Evolutionary conservation across 2,113 vertebrate species (phyloP).

Genomic region (Brienomyrus longianalis): DNA sequence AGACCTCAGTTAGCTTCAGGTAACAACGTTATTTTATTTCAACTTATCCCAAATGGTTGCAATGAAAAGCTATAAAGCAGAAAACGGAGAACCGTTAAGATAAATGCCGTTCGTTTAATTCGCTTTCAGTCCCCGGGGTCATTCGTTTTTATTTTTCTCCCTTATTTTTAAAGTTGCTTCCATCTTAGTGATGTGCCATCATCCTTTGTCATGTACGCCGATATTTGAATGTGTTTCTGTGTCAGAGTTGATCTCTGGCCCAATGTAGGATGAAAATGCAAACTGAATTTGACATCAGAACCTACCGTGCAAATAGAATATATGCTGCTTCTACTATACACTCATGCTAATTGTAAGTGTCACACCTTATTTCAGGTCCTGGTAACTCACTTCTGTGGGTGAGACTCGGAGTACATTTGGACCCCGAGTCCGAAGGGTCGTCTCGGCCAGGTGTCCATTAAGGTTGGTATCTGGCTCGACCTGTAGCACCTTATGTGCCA

Average conservation of each 20-base stretch:
- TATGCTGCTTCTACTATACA: not conserved
- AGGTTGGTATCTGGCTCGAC: not conserved
- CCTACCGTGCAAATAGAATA: not conserved
- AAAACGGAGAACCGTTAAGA: not conserved
- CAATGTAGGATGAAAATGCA: not conserved
- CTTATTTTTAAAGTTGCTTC: constrained; percentile 19
- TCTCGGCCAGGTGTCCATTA: not conserved
- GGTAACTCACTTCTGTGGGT: not conserved
- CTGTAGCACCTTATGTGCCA: not conserved
- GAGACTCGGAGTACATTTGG: not conserved
- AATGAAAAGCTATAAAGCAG: not conserved
- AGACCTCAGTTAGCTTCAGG: not conserved
- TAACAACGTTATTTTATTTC: not conserved
- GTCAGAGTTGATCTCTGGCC: not conserved
- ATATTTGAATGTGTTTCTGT: constrained; percentile 49
- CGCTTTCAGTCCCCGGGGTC: not conserved
- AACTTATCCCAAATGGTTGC: not conserved
- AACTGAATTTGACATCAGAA: not conserved
- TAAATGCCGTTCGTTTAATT: not conserved
- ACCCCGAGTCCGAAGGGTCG: not conserved
- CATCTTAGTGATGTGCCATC: not conserved
- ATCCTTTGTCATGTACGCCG: constrained; percentile 35
- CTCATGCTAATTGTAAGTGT: not conserved
- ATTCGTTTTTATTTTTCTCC: not conserved
- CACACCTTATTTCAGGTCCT: not conserved